Evolutionary conservation across 2,113 vertebrate species (phyloP), one percentile per base, ranked within the genome.

Genomic region (Daboia siamensis): DNA sequence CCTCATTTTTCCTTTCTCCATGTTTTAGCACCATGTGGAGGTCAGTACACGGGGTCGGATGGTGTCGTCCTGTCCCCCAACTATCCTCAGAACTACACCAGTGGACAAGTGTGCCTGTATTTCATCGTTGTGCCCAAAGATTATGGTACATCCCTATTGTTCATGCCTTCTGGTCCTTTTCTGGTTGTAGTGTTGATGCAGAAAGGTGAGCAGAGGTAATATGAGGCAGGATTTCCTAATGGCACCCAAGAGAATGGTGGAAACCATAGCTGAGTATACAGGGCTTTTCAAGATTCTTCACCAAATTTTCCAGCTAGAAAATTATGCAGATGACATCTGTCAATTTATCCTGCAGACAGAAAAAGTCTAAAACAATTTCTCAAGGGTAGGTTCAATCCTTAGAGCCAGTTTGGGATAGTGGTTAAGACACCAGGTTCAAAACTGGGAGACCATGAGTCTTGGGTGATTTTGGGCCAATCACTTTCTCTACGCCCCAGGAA

Each of bases 31-130:
- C 99, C 98, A 10, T 99, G 99, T 61, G 99, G 99, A 10, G 99
- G 99, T 90, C 99, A 99, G 96, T 99, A 99, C 95, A 97, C 98
- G 0, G 98, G 98, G 74, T 97, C 98, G 0, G 99, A 99, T 0
- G 99, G 99, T 26, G 98, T 99, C 0, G 98, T 99, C 88, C 97
- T 99, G 90, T 99, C 99, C 52, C 99, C 99, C 1, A 98, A 98
- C 95, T 99, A 98, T 80, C 99, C 99, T 80, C 98, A 98, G 93
- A 99, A 99, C 97, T 99, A 99, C 97, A 99, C 98, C 96, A 98
- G 97, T 2, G 98, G 98, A 90, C 98, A 98, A 92, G 98, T 97
- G 90, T 99, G 99, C 96, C 96, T 99, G 48, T 99, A 99, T 97
- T 98, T 98, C 92, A 98, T 99, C 93, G 96, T 98, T 0, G 99